phyloP scores from a whole-genome alignment of 2,888 invertebrate genomes.

The Noctua pronuba region DNA sequence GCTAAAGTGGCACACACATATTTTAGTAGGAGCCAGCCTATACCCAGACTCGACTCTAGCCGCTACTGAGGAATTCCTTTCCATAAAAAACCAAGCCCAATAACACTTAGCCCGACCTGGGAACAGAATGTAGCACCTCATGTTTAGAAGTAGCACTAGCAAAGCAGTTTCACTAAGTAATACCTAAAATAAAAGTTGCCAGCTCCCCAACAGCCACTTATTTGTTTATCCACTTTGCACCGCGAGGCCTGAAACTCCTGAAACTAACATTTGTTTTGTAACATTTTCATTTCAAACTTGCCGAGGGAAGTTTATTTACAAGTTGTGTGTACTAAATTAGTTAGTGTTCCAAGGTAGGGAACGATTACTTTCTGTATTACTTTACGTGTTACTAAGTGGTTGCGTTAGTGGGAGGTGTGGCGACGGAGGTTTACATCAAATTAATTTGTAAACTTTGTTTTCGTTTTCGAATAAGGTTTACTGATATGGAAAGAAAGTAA shows the following conservation, averaged over 20 bases:
- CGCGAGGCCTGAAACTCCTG: background rate
- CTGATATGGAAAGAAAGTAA: background rate
- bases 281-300: slow-evolving; percentile 53
- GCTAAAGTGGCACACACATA: background rate
- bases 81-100: background rate
- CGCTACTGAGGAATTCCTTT: background rate
- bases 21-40: background rate
- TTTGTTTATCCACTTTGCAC: slow-evolving; percentile 27
- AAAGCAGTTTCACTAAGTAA: background rate
- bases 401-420: background rate
- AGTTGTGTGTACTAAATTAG: slow-evolving; percentile 44
- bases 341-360: slow-evolving; percentile 52
- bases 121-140: background rate
- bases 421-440: background rate
- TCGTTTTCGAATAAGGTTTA: background rate
- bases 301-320: slow-evolving; percentile 46
- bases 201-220: slow-evolving; percentile 1
- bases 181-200: slow-evolving; percentile 2
- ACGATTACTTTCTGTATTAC: slow-evolving; percentile 50
- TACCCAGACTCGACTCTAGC: background rate
- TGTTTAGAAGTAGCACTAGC: background rate
- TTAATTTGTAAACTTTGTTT: background rate
- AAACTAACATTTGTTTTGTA: slow-evolving; percentile 52
- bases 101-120: background rate
- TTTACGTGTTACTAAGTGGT: slow-evolving; percentile 27